These are phyloP conservation scores for Nephila pilipes DNA, from an alignment of 1,140 invertebrate genomes.

Conservation along the genomic window DNA sequence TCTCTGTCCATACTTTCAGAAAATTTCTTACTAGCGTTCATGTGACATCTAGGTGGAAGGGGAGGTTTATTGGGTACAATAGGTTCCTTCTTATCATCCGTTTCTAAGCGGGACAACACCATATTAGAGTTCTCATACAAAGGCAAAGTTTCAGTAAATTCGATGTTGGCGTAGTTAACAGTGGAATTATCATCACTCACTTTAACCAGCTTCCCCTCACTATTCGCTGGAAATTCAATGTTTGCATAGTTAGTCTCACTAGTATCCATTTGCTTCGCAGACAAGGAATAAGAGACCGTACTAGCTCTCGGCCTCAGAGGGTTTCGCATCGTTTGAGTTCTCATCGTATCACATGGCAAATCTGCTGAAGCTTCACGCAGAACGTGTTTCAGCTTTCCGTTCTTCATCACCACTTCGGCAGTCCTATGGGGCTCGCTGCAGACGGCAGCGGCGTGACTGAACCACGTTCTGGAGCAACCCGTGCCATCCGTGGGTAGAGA, in stretches of 20 bases:
- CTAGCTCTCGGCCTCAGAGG: slow-evolving; percentile 36
- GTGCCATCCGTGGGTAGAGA: neutral
- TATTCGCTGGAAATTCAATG: slow-evolving; percentile 54
- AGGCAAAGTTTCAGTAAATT: slow-evolving; percentile 58
- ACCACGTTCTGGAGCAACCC: slow-evolving; percentile 6
- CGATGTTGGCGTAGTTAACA: slow-evolving; percentile 66
- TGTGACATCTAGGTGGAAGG: slow-evolving; percentile 53
- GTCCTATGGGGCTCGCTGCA: slow-evolving; percentile 63
- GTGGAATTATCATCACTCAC: neutral
- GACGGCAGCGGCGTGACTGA: neutral
- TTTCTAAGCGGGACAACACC: slow-evolving; percentile 58
- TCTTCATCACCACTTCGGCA: slow-evolving; percentile 59
- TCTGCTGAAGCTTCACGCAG: slow-evolving; percentile 29
- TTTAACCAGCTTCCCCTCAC: neutral
- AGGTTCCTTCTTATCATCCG: slow-evolving; percentile 15
- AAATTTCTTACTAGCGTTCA: neutral
- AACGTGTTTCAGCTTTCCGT: slow-evolving; percentile 66
- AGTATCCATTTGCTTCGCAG: neutral
- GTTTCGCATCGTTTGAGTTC: neutral
- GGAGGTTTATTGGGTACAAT: slow-evolving; percentile 62
- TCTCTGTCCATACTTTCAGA: neutral
- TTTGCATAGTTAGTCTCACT: slow-evolving; percentile 53
- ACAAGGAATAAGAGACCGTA: slow-evolving; percentile 57
- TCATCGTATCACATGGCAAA: neutral
- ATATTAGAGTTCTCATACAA: slow-evolving; percentile 73